Evolutionary conservation across 2,888 invertebrate genomes (phyloP), one percentile per base, ranked within the genome.

Genomic region (Nomada flava): DNA sequence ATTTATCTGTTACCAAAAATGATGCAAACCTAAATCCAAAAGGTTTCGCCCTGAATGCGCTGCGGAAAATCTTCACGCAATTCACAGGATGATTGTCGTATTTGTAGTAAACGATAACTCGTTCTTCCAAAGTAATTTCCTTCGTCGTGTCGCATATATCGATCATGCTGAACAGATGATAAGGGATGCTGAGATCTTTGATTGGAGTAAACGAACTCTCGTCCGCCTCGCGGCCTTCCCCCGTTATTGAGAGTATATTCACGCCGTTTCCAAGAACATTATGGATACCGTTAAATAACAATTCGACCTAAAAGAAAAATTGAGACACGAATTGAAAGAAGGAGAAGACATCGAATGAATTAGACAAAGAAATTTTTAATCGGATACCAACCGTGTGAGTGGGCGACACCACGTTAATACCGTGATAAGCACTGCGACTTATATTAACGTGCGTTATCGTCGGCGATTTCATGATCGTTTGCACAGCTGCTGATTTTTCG

Each of bases 131-230:
- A 2, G 95, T 95, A 20, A 99, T 96, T 92, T 98, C 97, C 94
- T 99, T 99, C 73, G 97, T 96, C 1, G 98, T 97, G 92, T 99
- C 98, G 93, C 99, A 99, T 87, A 99, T 98, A 88, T 99, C 98
- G 20, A 99, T 96, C 90, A 99, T 94, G 47, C 99, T 98, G 94
- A 98, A 99, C 55, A 98, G 94, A 91, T 98, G 96, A 91, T 98
- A 98, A 0, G 99, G 98, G 13, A 98, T 95, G 90, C 97, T 96
- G 1, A 98, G 94, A 76, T 96, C 95, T 89, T 96, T 96, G 4
- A 99, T 94, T 0, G 99, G 99, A 0, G 96, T 96, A 91, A 98
- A 99, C 86, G 98, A 98, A 15, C 98, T 97, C 91, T 97, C 96
- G 29, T 97, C 97, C 0, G 97, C 97, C 92, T 98, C 97, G 73